A percentile compares a stretch with the other conserved stretches of the same genome.
Conservation (phyloP, 2,113 vertebrate species). For the Progne subis region DNA sequence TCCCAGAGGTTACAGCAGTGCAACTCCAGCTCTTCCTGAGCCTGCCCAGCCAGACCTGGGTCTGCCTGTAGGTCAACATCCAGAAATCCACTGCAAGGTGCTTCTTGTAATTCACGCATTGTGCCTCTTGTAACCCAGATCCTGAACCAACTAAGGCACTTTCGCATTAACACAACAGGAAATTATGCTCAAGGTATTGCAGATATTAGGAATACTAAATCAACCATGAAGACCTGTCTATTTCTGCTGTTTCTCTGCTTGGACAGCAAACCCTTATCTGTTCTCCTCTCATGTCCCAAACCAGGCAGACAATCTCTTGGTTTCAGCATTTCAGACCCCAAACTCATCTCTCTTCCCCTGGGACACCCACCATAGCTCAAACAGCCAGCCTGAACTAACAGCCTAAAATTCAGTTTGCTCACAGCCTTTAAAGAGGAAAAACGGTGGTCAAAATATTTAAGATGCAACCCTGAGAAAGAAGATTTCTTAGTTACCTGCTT, state of each 20-base stretch:
- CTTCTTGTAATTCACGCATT: background rate
- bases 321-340: background rate
- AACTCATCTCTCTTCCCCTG: background rate
- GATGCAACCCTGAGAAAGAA: background rate
- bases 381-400: background rate
- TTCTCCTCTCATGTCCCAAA: background rate
- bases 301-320: background rate
- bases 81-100: background rate
- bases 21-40: background rate
- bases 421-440: background rate
- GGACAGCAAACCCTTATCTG: background rate
- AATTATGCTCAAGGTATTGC: background rate
- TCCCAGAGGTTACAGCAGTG: background rate
- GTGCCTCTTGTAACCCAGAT: background rate
- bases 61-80: background rate
- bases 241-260: background rate
- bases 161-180: background rate
- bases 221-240: background rate
- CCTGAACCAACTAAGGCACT: background rate
- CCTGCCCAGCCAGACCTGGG: background rate
- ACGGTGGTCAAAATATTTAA: background rate
- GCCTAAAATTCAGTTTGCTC: background rate
- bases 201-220: background rate
- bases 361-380: background rate
- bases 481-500: background rate